Evolutionary conservation across 2,888 invertebrate genomes (phyloP).

Genomic region (Trissonchulus latispiculum): DNA sequence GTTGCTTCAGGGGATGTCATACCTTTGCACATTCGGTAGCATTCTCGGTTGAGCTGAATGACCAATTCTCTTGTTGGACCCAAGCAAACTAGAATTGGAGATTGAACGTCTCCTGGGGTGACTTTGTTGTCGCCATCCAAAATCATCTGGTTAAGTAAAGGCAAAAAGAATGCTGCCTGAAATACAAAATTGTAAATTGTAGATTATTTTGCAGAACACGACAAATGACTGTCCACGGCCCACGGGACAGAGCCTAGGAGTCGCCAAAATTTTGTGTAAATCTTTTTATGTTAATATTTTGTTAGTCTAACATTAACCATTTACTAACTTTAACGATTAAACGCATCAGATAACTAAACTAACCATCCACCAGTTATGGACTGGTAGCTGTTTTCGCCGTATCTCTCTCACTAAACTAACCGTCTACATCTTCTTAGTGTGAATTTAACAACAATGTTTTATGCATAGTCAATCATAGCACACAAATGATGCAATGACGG

Average conservation of each 20-base stretch:
- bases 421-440: no score
- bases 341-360: no score
- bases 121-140: constrained; percentile 31
- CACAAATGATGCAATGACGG: no score
- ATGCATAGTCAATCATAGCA: no score
- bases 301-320: no score
- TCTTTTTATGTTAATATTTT: neutral
- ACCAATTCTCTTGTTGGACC: constrained; percentile 85
- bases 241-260: neutral
- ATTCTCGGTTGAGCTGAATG: constrained; percentile 73
- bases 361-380: no score
- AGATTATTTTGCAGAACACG: no score
- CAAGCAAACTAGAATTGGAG: constrained; percentile 72
- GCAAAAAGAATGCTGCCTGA: constrained; percentile 82
- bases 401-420: no score
- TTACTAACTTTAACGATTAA: no score
- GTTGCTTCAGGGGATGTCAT: constrained; percentile 41
- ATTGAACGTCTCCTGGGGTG: constrained; percentile 45
- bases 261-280: neutral
- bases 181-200: constrained; percentile 26
- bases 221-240: neutral
- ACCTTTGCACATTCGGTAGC: constrained; percentile 63
- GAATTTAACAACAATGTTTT: no score
- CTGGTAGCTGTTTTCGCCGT: no score
- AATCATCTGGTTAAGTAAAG: constrained; percentile 61